phyloP scores from a whole-genome alignment of 1,140 invertebrate genomes.

The Arion vulgaris region DNA sequence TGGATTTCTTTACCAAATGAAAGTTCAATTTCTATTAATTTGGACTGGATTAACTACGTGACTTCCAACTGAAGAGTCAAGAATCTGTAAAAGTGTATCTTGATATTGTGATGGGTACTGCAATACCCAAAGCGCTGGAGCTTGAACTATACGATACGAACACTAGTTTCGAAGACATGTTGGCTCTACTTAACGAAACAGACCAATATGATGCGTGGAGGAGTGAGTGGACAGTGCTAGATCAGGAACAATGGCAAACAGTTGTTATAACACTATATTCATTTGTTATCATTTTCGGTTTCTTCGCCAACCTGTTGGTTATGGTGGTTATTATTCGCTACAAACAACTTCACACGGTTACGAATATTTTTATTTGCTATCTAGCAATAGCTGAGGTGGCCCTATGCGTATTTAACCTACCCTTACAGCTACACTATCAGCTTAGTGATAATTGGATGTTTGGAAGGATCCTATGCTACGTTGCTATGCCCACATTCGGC shows the following conservation, averaged over 20 bases:
- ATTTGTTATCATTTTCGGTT: conserved; percentile 68
- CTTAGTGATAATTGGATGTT: conserved; percentile 91
- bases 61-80: no score
- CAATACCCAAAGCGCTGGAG: background rate
- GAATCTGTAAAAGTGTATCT: no score
- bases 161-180: conserved; percentile 34
- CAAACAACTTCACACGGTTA: conserved; percentile 95
- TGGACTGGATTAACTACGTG: no score
- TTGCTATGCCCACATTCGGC: conserved; percentile 68
- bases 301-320: conserved; percentile 89
- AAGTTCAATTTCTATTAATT: no score
- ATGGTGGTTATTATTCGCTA: conserved; percentile 89
- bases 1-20: no score
- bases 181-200: conserved; percentile 36
- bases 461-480: conserved; percentile 64
- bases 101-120: no score
- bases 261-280: conserved; percentile 66
- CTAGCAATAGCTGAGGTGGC: conserved; percentile 94
- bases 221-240: conserved; percentile 52
- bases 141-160: background rate
- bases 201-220: conserved; percentile 38
- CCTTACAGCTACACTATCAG: conserved; percentile 80
- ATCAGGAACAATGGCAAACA: conserved; percentile 55
- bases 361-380: conserved; percentile 97
- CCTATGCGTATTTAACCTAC: conserved; percentile 92